Evolutionary conservation across 2,797 vertebrate genomes (phyloP).

Genomic region (Aratinga solstitialis): DNA sequence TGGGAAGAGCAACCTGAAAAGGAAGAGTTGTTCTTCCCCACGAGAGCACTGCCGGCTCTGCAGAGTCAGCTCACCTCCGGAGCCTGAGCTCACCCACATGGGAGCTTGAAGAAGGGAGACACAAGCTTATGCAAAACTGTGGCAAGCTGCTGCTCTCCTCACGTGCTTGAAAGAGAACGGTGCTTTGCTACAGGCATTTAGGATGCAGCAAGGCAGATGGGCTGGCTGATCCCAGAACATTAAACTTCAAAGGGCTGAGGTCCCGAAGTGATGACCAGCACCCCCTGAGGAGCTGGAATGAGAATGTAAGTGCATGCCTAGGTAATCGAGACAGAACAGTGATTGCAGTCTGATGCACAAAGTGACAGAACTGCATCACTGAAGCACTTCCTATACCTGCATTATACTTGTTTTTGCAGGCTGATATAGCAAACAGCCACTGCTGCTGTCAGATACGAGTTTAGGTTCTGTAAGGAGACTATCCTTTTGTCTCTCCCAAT

Average conservation of each 20-base stretch:
- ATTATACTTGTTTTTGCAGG: not conserved
- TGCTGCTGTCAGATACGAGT: too few species aligned
- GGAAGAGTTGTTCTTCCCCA: not conserved
- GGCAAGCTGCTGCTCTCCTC: not conserved
- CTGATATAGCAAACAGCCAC: not conserved
- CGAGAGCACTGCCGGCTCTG: not conserved
- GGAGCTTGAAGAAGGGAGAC: not conserved
- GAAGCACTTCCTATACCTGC: not conserved
- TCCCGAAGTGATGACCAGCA: not conserved
- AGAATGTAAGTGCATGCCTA: not conserved
- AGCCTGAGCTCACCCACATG: fast-evolving
- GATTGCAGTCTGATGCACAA: not conserved
- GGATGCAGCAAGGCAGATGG: not conserved
- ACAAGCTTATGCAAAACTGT: not conserved
- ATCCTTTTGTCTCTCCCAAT: fast-evolving
- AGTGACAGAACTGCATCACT: not conserved
- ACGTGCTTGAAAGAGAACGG: not conserved
- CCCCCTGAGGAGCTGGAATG: not conserved
- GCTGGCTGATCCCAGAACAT: not conserved
- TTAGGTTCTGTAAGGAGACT: not conserved
- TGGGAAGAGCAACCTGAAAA: not conserved
- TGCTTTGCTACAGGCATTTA: not conserved
- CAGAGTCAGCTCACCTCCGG: not conserved
- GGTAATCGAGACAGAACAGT: not conserved
- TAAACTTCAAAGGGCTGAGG: not conserved